Percentiles rank a stretch among this genome's conserved stretches.
Conservation (phyloP, 2,888 invertebrate species). For the Drosophila fulvimacula region DNA sequence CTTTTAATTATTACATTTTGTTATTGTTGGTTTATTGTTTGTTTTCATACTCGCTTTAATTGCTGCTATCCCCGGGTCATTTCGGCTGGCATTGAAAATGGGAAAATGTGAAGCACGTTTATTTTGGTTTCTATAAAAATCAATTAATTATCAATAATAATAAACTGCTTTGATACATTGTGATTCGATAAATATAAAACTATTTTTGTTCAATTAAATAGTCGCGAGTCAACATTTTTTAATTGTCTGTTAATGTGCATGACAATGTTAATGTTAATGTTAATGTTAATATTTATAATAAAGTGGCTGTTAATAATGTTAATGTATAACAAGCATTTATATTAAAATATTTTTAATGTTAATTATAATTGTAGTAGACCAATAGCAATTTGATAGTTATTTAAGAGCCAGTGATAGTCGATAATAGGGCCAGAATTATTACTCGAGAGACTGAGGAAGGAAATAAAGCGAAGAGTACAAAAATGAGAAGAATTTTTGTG, state of each 20-base stretch:
- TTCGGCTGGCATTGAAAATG: not conserved
- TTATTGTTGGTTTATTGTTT: slow-evolving; percentile 5
- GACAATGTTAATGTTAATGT: not conserved
- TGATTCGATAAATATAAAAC: not conserved
- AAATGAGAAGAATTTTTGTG: too few species aligned
- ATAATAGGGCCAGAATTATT: too few species aligned
- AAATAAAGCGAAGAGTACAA: too few species aligned
- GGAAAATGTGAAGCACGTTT: slow-evolving; percentile 39
- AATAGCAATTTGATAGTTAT: too few species aligned
- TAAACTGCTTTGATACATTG: slow-evolving; percentile 20
- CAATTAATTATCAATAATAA: slow-evolving; percentile 51
- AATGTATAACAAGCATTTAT: too few species aligned
- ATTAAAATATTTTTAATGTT: too few species aligned
- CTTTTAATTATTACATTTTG: slow-evolving; percentile 48
- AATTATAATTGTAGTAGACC: too few species aligned
- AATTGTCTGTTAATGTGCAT: not conserved
- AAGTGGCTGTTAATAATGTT: too few species aligned
- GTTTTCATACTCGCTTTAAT: slow-evolving; percentile 16
- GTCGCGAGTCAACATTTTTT: too few species aligned
- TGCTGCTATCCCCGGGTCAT: slow-evolving; percentile 18
- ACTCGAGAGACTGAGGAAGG: too few species aligned
- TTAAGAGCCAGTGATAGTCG: too few species aligned
- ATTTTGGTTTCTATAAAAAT: slow-evolving; percentile 37
- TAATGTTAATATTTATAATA: not conserved
- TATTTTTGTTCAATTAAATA: slow-evolving; percentile 4